A percentile compares a stretch with the other conserved stretches of the same genome.
Evolutionary conservation across 2,113 vertebrate genomes (phyloP).

Genomic region (Cyanoderma ruficeps): DNA sequence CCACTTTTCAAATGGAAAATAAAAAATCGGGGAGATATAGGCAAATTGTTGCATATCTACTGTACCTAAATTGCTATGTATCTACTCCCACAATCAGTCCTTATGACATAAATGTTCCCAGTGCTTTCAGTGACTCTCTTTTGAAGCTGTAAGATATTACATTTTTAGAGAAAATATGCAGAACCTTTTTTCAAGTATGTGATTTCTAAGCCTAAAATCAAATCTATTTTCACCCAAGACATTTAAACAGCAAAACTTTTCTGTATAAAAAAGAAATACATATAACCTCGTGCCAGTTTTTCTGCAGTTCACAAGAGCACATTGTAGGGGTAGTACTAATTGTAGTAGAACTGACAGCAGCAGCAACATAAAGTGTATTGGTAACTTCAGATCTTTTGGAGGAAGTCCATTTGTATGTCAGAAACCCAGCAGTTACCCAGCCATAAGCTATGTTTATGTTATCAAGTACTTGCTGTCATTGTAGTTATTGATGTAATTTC

Average conservation of each 20-base stretch:
- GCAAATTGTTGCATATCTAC: neutral
- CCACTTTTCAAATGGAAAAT: neutral
- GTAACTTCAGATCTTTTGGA: neutral
- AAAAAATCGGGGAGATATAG: neutral
- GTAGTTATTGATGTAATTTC: neutral
- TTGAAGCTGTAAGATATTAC: neutral
- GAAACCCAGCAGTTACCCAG: neutral
- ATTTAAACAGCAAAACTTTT: neutral
- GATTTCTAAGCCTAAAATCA: neutral
- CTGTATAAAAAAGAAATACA: neutral
- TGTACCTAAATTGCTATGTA: neutral
- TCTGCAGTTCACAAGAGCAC: neutral
- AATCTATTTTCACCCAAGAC: neutral
- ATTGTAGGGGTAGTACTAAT: neutral
- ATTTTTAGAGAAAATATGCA: neutral
- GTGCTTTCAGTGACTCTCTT: neutral
- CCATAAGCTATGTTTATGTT: neutral
- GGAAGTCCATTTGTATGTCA: neutral
- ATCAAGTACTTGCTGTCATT: neutral
- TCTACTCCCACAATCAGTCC: neutral
- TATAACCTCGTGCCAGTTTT: neutral
- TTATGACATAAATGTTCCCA: neutral
- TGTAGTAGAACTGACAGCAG: neutral
- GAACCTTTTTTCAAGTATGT: neutral
- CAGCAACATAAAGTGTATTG: neutral